Evolutionary conservation across 2,113 vertebrate genomes (phyloP).

Genomic region (Melospiza melodia): DNA sequence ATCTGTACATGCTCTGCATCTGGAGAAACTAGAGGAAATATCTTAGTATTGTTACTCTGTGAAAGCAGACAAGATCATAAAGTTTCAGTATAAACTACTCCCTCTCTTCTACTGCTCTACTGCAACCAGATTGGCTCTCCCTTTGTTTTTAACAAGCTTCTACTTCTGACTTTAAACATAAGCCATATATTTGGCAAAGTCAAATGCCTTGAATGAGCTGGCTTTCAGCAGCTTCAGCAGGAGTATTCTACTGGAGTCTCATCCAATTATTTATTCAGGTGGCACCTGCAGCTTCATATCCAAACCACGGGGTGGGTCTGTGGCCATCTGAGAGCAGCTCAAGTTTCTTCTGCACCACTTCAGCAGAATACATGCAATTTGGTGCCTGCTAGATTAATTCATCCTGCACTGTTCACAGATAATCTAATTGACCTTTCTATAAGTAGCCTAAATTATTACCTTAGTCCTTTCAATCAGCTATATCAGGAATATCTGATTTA

Average conservation of each 20-base stretch:
- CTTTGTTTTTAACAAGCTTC: background rate
- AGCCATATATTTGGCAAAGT: background rate
- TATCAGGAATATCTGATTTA: background rate
- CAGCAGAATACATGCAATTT: background rate
- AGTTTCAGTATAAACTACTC: background rate
- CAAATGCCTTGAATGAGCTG: background rate
- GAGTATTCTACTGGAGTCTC: background rate
- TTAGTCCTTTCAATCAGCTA: background rate
- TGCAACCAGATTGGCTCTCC: background rate
- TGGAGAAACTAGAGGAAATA: background rate
- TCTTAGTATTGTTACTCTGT: background rate
- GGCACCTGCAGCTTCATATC: background rate
- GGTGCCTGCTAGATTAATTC: background rate
- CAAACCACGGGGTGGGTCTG: background rate
- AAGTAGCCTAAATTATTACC: background rate
- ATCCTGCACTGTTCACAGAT: background rate
- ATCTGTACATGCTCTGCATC: background rate
- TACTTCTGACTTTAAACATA: background rate
- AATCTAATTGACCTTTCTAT: background rate
- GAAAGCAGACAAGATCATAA: background rate
- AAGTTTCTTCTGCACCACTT: background rate
- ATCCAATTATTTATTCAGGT: background rate
- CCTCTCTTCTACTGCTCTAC: background rate
- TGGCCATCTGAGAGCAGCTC: background rate
- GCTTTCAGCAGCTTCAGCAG: background rate